phyloP scores from a whole-genome alignment of 2,888 invertebrate species.

The Pristionchus fissidentatus region DNA sequence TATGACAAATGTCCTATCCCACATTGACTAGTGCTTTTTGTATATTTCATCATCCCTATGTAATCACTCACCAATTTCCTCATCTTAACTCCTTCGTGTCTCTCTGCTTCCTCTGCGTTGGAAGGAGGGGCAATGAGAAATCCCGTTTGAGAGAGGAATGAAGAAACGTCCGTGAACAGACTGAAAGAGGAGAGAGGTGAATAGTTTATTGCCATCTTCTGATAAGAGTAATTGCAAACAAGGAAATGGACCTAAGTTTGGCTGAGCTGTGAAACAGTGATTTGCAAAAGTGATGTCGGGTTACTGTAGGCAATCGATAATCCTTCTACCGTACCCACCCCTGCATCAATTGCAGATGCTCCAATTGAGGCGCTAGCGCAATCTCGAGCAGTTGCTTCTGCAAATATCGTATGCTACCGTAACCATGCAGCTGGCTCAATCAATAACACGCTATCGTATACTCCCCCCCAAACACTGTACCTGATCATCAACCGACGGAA shows the following conservation, averaged over 20 bases:
- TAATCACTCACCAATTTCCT: slow-evolving; percentile 40
- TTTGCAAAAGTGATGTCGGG: not conserved
- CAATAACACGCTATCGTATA: too few species aligned
- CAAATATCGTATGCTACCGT: not conserved
- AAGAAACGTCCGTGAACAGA: slow-evolving; percentile 1
- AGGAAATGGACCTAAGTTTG: not conserved
- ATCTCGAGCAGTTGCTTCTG: slow-evolving; percentile 46
- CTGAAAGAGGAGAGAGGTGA: slow-evolving; percentile 1
- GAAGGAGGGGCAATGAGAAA: not conserved
- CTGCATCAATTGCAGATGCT: slow-evolving; percentile 38
- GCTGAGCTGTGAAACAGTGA: not conserved
- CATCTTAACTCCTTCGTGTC: slow-evolving; percentile 13
- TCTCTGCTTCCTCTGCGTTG: not conserved
- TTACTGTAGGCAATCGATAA: not conserved
- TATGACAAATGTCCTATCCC: too few species aligned
- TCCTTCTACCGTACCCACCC: not conserved
- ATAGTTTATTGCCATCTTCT: not conserved
- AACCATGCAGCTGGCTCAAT: too few species aligned
- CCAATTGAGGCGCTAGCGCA: slow-evolving; percentile 39
- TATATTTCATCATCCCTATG: not conserved
- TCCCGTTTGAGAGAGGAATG: slow-evolving; percentile 29
- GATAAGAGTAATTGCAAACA: not conserved
- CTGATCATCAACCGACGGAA: slow-evolving; percentile 1
- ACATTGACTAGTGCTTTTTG: too few species aligned
- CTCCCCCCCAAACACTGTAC: not conserved